Conservation (phyloP, 2,888 invertebrate species). For the Bellardia bayeri region DNA sequence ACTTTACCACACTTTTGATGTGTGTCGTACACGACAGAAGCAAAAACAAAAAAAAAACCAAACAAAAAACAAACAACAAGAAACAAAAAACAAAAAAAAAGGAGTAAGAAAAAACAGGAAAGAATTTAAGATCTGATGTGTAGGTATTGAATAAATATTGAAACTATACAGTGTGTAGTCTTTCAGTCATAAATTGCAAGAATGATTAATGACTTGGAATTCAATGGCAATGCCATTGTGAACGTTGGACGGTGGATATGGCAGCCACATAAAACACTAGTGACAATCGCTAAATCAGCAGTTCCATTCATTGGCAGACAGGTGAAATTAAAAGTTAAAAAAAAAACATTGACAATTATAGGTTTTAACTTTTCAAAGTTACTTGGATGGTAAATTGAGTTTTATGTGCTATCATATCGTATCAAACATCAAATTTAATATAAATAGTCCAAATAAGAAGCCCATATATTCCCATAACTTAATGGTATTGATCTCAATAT, state of each 20-base stretch:
- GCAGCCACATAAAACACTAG: slow-evolving; percentile 46
- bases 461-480: too few species aligned
- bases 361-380: background rate
- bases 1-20: slow-evolving; percentile 52
- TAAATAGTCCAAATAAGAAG: too few species aligned
- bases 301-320: slow-evolving; percentile 38
- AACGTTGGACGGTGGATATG: slow-evolving; percentile 23
- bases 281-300: slow-evolving; percentile 56
- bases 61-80: background rate
- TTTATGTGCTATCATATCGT: background rate
- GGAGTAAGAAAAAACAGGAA: slow-evolving; percentile 2
- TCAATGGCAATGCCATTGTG: slow-evolving; percentile 45
- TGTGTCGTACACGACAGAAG: slow-evolving; percentile 28
- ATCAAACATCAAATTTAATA: too few species aligned
- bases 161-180: slow-evolving; percentile 35
- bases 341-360: slow-evolving; percentile 36
- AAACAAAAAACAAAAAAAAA: background rate
- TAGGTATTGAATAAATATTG: slow-evolving; percentile 60
- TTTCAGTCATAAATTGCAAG: slow-evolving; percentile 61
- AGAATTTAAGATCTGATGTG: background rate
- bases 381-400: background rate
- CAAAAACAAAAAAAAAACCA: background rate
- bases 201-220: slow-evolving; percentile 68
- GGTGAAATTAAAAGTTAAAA: slow-evolving; percentile 57
- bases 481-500: too few species aligned